Percentiles rank a stretch among this genome's conserved stretches.
Conservation (phyloP, 53 echinoderm and acorn worm species). For the Echinometra lucunter region DNA sequence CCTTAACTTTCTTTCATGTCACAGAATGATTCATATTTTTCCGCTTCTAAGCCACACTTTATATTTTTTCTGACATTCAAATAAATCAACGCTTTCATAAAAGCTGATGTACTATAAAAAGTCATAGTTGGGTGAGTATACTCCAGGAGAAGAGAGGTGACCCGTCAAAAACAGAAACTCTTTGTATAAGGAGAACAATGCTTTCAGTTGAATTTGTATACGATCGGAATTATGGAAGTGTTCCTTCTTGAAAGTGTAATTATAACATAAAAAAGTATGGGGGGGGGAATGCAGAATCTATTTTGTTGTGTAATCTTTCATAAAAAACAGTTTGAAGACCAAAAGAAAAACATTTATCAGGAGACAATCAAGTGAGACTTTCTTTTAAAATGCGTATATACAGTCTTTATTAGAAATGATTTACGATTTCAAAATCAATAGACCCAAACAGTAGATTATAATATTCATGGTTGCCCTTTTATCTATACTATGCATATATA, state of each 20-base stretch:
- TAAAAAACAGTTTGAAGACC: neutral
- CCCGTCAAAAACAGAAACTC: neutral
- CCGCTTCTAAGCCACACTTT: neutral
- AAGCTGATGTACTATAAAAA: neutral
- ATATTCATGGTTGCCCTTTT: neutral
- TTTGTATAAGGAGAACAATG: neutral
- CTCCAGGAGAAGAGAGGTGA: neutral
- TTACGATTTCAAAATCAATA: neutral
- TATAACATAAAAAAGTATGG: too few species aligned
- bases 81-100: neutral
- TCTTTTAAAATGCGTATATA: neutral
- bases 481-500: neutral
- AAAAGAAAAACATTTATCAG: neutral
- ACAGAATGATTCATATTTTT: neutral
- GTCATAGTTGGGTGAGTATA: neutral
- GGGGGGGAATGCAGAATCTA: neutral
- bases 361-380: neutral
- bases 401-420: neutral
- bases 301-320: neutral
- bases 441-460: neutral
- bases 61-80: neutral
- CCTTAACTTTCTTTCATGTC: neutral
- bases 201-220: neutral
- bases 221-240: neutral
- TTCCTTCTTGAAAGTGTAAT: neutral